A percentile compares a stretch with the other conserved stretches of the same genome.
These are phyloP conservation scores for Ips typographus DNA, from an alignment of 1,140 invertebrate genomes.

Conservation along the genomic window DNA sequence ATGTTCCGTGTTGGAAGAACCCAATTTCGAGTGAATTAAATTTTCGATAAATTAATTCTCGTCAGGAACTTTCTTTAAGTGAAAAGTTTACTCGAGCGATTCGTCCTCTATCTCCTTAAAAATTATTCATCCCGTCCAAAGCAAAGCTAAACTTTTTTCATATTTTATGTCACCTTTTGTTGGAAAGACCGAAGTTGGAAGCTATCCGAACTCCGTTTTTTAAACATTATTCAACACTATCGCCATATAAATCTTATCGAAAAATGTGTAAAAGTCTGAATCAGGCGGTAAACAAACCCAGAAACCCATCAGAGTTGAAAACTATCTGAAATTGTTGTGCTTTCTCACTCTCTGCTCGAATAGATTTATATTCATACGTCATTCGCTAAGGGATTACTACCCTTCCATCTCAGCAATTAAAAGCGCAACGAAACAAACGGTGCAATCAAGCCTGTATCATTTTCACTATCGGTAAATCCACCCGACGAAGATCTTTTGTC, in stretches of 20 bases:
- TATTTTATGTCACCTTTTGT: slow-evolving; percentile 29
- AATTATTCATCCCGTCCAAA: slow-evolving; percentile 26
- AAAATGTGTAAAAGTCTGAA: slow-evolving; percentile 16
- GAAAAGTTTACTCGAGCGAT: slow-evolving; percentile 23
- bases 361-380: no score
- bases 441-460: neutral
- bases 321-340: no score
- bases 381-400: no score
- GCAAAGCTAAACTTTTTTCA: slow-evolving; percentile 29
- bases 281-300: slow-evolving; percentile 10
- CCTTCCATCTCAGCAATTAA: no score
- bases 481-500: slow-evolving; percentile 9
- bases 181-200: slow-evolving; percentile 10
- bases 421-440: no score
- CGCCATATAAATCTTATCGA: slow-evolving; percentile 21
- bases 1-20: slow-evolving; percentile 9
- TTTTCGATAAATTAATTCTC: slow-evolving; percentile 19
- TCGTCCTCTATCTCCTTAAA: slow-evolving; percentile 25
- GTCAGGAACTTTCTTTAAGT: slow-evolving; percentile 19
- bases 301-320: neutral
- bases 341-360: no score
- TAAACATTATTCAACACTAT: slow-evolving; percentile 25
- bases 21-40: slow-evolving; percentile 8
- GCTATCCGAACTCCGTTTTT: slow-evolving; percentile 17
- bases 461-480: slow-evolving; percentile 3